phyloP scores from a whole-genome alignment of 2,797 vertebrate genomes.

The Manis pentadactyla region DNA sequence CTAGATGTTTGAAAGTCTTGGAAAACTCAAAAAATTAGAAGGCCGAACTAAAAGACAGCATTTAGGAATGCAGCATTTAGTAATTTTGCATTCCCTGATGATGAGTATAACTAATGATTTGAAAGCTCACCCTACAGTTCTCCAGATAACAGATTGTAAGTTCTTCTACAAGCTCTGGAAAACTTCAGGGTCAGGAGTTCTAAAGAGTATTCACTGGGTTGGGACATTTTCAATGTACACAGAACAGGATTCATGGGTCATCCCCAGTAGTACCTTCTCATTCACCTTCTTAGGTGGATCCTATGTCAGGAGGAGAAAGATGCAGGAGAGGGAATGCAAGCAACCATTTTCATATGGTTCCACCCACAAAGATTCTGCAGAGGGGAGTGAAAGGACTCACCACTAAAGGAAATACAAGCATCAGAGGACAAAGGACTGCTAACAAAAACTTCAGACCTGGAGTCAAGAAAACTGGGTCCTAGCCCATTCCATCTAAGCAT shows the following conservation, averaged over 20 bases:
- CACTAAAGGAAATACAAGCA: not conserved
- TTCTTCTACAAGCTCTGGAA: not conserved
- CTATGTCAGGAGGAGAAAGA: not conserved
- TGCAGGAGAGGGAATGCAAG: not conserved
- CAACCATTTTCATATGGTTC: not conserved
- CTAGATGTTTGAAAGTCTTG: not conserved
- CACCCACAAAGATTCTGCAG: not conserved
- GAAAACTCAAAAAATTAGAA: conserved; percentile 28
- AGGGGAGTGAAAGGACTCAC: not conserved
- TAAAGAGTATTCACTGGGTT: not conserved
- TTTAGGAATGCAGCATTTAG: not conserved
- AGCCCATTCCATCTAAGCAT: not conserved
- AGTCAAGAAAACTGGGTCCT: conserved; percentile 6
- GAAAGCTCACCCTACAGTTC: not conserved
- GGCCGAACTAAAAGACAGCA: not conserved
- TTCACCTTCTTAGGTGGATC: not conserved
- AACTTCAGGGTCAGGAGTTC: not conserved
- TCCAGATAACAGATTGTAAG: not conserved
- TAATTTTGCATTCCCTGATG: not conserved
- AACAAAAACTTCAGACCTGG: not conserved
- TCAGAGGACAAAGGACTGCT: not conserved
- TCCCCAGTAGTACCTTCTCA: not conserved
- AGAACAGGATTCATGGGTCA: not conserved
- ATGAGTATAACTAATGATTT: not conserved
- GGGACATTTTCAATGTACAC: not conserved